Base-by-base conservation (phyloP, 2,888 invertebrate species). In the Metopia argyrocephala region DNA sequence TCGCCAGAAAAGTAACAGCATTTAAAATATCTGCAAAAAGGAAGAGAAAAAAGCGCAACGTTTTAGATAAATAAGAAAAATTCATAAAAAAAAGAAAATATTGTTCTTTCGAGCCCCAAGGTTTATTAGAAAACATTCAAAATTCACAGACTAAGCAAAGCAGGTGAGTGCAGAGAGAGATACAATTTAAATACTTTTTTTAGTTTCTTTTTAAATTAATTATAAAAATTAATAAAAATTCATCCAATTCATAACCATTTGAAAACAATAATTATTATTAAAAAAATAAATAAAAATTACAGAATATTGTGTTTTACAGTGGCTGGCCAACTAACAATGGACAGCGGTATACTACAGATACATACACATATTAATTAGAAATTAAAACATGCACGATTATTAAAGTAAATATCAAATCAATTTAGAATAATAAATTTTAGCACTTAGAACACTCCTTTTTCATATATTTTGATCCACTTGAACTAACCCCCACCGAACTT, bases 141-240 rank as follows among this genome's bases (percentile, higher is more conserved):
- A 88, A 88, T 88, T 88, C 86, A 88, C 86, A 88, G 87, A 83
- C 80, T 87, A 88, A 88, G 86, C 87, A 88, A 88, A 86, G 83
- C 87, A 83, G 88, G 88, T 88, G 73, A 88, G 88, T 84, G 79
- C 38, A 89, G 89, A 89, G 73, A 88, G 88, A 84, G 79, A 31
- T 31, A 38, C 38, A 20, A 23, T 69, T 27, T 27, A 46, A 21
- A 64, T 50, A 15, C n/a, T n/a, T n/a, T n/a, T n/a, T n/a, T n/a
- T n/a, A n/a, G n/a, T n/a, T n/a, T n/a, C n/a, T n/a, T n/a, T n/a
- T n/a, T n/a, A 12, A 57, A 28, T 6, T 50, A 56, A 15, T n/a
- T 25, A 18, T 7, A 20, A 52, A 31, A 65, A 28, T 31, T 45
- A 59, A 18, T 38, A 1, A 7, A 61, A 48, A 74, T 69, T 74